Evolutionary conservation across 2,888 invertebrate genomes (phyloP), one percentile per base, ranked within the genome.

Genomic region (Callyntrura guangdongensis): DNA sequence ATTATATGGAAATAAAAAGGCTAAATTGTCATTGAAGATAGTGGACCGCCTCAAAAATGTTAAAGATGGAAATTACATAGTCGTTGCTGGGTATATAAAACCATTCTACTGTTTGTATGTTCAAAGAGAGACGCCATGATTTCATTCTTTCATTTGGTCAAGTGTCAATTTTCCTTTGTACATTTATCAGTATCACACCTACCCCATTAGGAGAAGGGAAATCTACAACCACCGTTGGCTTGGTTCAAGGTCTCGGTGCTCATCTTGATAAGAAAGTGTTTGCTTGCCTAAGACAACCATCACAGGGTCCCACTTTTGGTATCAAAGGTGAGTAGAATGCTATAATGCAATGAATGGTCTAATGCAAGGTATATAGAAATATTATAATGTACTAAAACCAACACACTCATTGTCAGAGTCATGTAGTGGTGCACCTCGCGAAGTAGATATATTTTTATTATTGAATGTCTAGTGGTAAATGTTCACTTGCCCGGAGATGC

Each of bases 191-290:
- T 17, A 99, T 99, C 82, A 99, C 99, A 0, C 99, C 99, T 0
- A 99, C 99, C 0, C 99, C 99, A 0, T 96, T 99, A n/a, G 99
- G 99, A 0, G 99, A 99, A 95, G 99, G 99, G 47, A 99, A 99
- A 96, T 99, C 98, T 94, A 99, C 99, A 0, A 99, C 99, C 0
- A 96, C 98, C 0, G 96, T 99, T 91, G 99, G 99, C 1, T 95
- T 99, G 93, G 97, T 97, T 4, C 99, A 99, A 95, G 99, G 99
- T 0, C 95, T 99, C 85, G 96, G 97, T 0, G 98, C 98, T 0
- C 98, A 98, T 94, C 96, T 97, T 93, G 96, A 96, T 3, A 97
- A 96, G 93, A 99, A 99, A 95, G 97, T 98, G 0, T 97, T 99
- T 95, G 99, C 98, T 0, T 98, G 98, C 94, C 96, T 99, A 94